Evolutionary conservation across 2,113 vertebrate species (phyloP).

Genomic region (Felis catus): F.catus_Fca126_mat1.0 CM031423.1:41466501-41467000

Average conservation of each 20-base stretch:
- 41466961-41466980: slow-evolving; percentile 32
- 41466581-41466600: background rate
- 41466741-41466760: background rate
- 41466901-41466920: background rate
- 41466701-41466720: background rate
- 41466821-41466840: background rate
- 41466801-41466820: background rate
- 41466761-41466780: background rate
- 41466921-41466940: background rate
- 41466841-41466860: background rate
- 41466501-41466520: background rate
- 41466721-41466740: background rate
- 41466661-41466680: slow-evolving; percentile 18
- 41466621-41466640: background rate
- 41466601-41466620: background rate
- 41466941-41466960: slow-evolving; percentile 13
- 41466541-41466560: background rate
- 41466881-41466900: slow-evolving; percentile 15
- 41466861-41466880: slow-evolving; percentile 5
- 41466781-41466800: background rate
- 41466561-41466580: background rate
- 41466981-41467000: slow-evolving; percentile 28
- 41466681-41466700: background rate
- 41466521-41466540: background rate
- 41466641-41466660: background rate